phyloP scores from a whole-genome alignment of 2,113 vertebrate species.

The Neoarius graeffei region DNA sequence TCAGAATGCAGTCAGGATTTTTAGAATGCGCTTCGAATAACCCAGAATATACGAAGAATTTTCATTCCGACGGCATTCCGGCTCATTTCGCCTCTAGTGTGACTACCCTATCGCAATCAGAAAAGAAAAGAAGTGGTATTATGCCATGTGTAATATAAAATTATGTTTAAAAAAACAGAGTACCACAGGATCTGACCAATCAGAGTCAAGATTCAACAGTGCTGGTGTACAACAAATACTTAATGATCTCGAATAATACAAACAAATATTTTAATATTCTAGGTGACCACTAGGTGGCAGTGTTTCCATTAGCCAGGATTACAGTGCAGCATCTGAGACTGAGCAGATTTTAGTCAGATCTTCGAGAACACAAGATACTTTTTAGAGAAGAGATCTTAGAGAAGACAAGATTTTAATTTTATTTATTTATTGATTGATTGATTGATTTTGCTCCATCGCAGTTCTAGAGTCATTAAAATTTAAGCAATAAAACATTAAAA shows the following conservation, averaged over 20 bases:
- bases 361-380: not conserved
- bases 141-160: not conserved
- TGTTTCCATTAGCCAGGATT: not conserved
- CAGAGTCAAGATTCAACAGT: not conserved
- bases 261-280: not conserved
- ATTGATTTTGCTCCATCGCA: no score
- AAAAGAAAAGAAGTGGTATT: no score
- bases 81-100: no score
- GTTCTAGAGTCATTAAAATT: not conserved
- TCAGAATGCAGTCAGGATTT: no score
- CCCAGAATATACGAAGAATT: no score
- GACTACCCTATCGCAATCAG: no score
- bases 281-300: not conserved
- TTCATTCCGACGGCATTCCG: no score
- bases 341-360: not conserved
- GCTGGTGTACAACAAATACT: not conserved
- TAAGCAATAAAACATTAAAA: not conserved
- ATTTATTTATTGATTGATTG: no score
- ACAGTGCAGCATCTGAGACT: not conserved
- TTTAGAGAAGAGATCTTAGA: no score
- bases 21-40: no score
- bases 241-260: not conserved
- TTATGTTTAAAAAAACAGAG: not conserved
- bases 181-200: not conserved
- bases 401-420: no score